Evolutionary conservation across 2,888 invertebrate genomes (phyloP), one percentile per base, ranked within the genome.

Genomic region (Octodonta nipae): DNA sequence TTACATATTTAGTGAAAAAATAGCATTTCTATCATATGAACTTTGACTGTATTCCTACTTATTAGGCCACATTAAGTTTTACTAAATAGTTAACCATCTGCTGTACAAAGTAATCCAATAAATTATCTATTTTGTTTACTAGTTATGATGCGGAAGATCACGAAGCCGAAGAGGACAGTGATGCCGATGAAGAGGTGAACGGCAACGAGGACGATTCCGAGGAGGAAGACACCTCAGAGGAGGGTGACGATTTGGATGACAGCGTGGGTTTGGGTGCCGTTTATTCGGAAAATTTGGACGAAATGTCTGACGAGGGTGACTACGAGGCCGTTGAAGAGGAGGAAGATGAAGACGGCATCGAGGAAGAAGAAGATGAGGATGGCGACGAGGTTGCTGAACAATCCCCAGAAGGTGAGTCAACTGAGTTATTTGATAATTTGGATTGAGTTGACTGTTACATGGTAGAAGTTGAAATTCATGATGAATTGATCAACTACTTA

Each of bases 111-210:
- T n/a, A n/a, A n/a, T n/a, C n/a, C n/a, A n/a, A n/a, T n/a, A n/a
- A n/a, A 22, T 35, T 37, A 33, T 31, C n/a, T n/a, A n/a, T n/a
- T n/a, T n/a, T n/a, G n/a, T n/a, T n/a, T 60, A 60, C 37, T 32
- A 72, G 83, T 36, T 75, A 72, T 54, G 82, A 83, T 54, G 73
- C 74, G 42, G 77, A 83, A 26, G 87, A 87, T 47, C 72, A 75
- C 47, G 87, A 87, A 56, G 80, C 75, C 24, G 84, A 82, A 43
- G 84, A 81, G 43, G 84, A 81, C 47, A 81, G 76, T 54, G 83
- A 82, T 13, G 81, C 77, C 31, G 73, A 71, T 38, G 85, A 84
- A 42, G 86, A 85, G 51, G 81, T 72, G 3, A 81, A 82, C 54
- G 82, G 80, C 43, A 81, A 81, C 50, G 80, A 80, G 47, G 80